Conservation (phyloP, 2,797 vertebrate species). For the Anableps anableps region DNA sequence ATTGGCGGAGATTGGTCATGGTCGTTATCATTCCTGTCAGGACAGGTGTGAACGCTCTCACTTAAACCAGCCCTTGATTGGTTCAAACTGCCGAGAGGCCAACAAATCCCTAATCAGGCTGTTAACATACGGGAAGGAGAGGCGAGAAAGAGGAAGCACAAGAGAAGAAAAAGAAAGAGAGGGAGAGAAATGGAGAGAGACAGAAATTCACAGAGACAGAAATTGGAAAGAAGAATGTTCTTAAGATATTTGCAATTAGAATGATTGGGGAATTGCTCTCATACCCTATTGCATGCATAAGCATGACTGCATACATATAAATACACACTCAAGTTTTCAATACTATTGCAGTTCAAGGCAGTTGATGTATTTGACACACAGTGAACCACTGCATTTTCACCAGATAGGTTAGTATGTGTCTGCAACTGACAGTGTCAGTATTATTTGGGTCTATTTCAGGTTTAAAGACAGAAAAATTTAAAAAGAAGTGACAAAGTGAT, state of each 20-base stretch:
- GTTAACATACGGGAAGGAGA: slow-evolving; percentile 59
- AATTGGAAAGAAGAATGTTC: slow-evolving; percentile 48
- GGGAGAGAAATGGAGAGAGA: not conserved
- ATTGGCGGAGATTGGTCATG: slow-evolving; percentile 51
- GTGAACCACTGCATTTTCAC: not conserved
- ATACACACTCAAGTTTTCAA: slow-evolving; percentile 12
- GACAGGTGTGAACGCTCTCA: slow-evolving; percentile 66
- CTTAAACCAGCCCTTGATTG: slow-evolving; percentile 73
- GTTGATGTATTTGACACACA: not conserved
- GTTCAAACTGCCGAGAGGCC: slow-evolving; percentile 70
- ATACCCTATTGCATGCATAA: slow-evolving; percentile 19
- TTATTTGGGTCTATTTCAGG: not conserved
- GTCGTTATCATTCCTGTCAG: slow-evolving; percentile 76
- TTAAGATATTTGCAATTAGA: slow-evolving; percentile 51
- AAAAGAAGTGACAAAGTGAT: not conserved
- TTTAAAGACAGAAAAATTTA: not conserved
- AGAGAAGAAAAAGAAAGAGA: slow-evolving; percentile 12
- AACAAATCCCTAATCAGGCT: slow-evolving; percentile 72
- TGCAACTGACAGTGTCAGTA: not conserved
- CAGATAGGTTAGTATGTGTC: slow-evolving; percentile 35
- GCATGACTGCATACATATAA: not conserved
- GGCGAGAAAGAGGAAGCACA: slow-evolving; percentile 26
- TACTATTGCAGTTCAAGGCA: slow-evolving; percentile 9
- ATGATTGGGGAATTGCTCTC: slow-evolving; percentile 22
- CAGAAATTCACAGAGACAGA: slow-evolving; percentile 9